Evolutionary conservation across 2,888 invertebrate genomes (phyloP).

Genomic region (Lissocephala sabroskyi): DNA sequence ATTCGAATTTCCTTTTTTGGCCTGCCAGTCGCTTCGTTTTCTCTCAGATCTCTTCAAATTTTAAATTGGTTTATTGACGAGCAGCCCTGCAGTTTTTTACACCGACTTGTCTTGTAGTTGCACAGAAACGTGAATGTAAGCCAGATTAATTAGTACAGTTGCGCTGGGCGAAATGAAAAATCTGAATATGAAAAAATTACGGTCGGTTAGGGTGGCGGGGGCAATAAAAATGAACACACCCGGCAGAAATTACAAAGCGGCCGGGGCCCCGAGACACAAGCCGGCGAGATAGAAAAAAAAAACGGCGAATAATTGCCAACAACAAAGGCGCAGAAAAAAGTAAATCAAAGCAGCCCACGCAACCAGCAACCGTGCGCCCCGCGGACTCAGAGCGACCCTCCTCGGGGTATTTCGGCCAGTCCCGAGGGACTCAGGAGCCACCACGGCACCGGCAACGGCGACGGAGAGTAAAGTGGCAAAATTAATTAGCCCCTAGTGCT

Average conservation of each 20-base stretch:
- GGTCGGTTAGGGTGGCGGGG: no score
- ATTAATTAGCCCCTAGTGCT: conserved; percentile 63
- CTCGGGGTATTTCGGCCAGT: no score
- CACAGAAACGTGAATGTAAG: conserved; percentile 18
- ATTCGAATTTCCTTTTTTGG: conserved; percentile 37
- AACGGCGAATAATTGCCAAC: not conserved
- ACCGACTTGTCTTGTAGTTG: not conserved
- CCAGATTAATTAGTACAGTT: conserved; percentile 36
- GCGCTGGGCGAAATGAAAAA: conserved; percentile 19
- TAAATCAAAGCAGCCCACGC: conserved; percentile 20
- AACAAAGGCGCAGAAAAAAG: conserved; percentile 6
- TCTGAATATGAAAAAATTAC: not conserved
- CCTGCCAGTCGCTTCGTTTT: conserved; percentile 24
- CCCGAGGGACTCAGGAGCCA: no score
- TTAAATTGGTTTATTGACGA: conserved; percentile 7
- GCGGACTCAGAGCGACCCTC: conserved; percentile 26
- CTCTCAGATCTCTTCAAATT: conserved; percentile 17
- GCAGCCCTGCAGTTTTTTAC: no score
- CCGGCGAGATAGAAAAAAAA: no score
- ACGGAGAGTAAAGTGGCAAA: conserved; percentile 58
- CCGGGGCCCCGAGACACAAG: no score
- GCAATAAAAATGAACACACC: no score
- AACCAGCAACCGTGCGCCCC: conserved; percentile 22
- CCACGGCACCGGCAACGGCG: no score
- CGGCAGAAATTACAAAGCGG: no score